Evolutionary conservation across 2,797 vertebrate species (phyloP), one percentile per base, ranked within the genome.

Genomic region (Hippoglossus hippoglossus): DNA sequence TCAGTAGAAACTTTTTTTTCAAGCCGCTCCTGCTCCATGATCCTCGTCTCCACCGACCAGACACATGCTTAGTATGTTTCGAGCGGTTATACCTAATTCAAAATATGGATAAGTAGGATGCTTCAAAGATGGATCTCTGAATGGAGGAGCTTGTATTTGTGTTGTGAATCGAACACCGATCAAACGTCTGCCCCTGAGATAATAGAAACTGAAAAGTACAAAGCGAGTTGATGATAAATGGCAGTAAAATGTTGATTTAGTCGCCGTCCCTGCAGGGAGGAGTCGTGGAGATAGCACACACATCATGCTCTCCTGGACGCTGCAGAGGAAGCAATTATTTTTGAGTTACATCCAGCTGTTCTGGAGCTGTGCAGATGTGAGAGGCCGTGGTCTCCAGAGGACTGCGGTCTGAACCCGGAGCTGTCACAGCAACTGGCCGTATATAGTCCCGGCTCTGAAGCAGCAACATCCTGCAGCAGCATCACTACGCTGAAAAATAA

Each of bases 291-390:
- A 95, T 94, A 94, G 93, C 93, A 92, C 90, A 93, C 94, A 94
- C 95, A 94, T 90, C 82, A 86, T 86, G 85, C 80, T 95, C 95
- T 93, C 75, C 81, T 86, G 91, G 93, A 93, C 91, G 87, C 88
- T 80, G 88, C 75, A 82, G 93, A 96, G 95, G 94, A 96, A 96
- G 95, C 91, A 93, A 96, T 95, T 95, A 95, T 92, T 93, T 92
- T 87, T 89, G 91, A 94, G 94, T 92, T 95, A 92, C 92, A 90
- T 94, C 93, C 95, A 96, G 95, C 95, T 96, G 94, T 89, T 92
- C 89, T 71, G 1, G 84, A 83, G 82, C 90, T 79, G 77, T 84
- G 91, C 94, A 96, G 93, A 96, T 95, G 95, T 94, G 79, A 93
- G 89, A 89, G 86, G 83, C 92, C 93, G 90, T 75, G 78, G 85